These are phyloP conservation scores for Chrysocyon brachyurus DNA, from an alignment of 2,797 vertebrate species.

Conservation along the genomic window DNA sequence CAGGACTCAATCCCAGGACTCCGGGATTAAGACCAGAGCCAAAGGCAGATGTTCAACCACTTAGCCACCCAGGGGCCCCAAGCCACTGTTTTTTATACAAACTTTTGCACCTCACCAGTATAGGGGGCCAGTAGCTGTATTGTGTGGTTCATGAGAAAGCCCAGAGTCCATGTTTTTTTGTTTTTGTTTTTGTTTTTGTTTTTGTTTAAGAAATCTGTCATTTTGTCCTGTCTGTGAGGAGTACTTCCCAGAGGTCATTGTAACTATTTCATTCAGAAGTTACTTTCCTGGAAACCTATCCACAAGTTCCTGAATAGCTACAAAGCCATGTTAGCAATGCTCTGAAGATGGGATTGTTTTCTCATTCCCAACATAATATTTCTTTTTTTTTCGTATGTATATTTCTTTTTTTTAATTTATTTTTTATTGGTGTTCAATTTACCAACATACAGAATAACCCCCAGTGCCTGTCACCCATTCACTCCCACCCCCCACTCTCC, in stretches of 20 bases:
- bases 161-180: neutral
- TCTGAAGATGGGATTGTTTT: neutral
- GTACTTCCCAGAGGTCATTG: neutral
- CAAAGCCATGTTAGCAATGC: neutral
- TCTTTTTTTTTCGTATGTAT: neutral
- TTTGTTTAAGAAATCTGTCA: conserved; percentile 5
- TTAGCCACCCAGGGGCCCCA: too few species aligned
- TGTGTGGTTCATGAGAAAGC: neutral
- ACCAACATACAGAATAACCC: too few species aligned
- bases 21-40: too few species aligned
- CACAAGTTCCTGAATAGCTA: neutral
- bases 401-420: too few species aligned
- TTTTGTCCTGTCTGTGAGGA: neutral
- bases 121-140: neutral
- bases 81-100: neutral
- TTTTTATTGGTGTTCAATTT: too few species aligned
- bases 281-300: neutral
- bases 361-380: neutral
- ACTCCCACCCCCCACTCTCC: too few species aligned
- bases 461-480: too few species aligned
- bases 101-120: neutral
- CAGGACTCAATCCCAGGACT: too few species aligned
- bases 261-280: neutral
- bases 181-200: neutral
- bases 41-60: too few species aligned